These are phyloP conservation scores for Neoascia interrupta DNA, from an alignment of 2,888 invertebrate genomes.

Conservation along the genomic window DNA sequence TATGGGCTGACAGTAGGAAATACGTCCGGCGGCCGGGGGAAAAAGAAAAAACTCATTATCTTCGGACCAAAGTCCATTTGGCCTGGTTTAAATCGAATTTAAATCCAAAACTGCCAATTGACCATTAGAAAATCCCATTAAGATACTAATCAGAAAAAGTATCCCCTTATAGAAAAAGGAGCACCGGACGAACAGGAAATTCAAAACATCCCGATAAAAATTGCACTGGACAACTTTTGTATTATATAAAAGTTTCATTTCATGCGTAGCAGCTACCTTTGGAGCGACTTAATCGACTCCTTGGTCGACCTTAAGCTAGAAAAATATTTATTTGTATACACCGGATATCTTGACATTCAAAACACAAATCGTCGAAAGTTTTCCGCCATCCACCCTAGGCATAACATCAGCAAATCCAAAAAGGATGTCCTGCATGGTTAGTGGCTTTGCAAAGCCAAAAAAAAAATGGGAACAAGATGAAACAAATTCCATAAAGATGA, in stretches of 20 bases:
- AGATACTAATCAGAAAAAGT: conserved; percentile 60
- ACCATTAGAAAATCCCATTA: conserved; percentile 68
- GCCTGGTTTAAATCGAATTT: conserved; percentile 62
- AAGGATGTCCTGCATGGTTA: conserved; percentile 63
- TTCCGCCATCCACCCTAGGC: conserved; percentile 32
- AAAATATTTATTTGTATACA: conserved; percentile 42
- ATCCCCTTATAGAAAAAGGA: conserved; percentile 25
- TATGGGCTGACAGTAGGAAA: too few relatives aligned
- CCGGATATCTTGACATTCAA: conserved; percentile 69
- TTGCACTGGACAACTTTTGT: conserved; percentile 38
- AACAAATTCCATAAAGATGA: conserved; percentile 47
- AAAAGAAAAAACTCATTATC: conserved; percentile 61
- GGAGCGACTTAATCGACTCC: neutral
- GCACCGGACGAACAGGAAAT: conserved; percentile 48
- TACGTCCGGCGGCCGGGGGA: neutral
- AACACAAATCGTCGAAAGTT: conserved; percentile 61
- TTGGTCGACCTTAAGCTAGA: conserved; percentile 20
- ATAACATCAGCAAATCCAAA: conserved; percentile 46
- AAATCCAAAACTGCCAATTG: conserved; percentile 69
- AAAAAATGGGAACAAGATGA: conserved; percentile 11
- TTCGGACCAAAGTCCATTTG: conserved; percentile 57
- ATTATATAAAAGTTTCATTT: too few relatives aligned
- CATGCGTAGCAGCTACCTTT: conserved; percentile 23
- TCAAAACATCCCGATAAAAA: conserved; percentile 56
- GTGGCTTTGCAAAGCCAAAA: too few relatives aligned